Base-by-base conservation (phyloP, 35 echinoderm and acorn worm genomes). In the Eucidaris tribuloides region DNA sequence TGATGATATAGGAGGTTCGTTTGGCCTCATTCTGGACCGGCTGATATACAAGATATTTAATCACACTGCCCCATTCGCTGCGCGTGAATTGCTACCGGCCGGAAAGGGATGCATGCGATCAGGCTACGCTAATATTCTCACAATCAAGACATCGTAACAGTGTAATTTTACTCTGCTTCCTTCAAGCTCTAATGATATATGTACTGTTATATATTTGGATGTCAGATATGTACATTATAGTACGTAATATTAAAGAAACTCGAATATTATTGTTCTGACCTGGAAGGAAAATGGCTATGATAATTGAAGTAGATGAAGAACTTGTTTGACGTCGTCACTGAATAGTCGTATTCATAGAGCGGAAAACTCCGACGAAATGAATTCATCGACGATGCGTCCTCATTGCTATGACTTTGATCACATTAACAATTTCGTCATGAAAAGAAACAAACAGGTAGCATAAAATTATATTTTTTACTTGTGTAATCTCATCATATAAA, bases 281-380 rank as follows among this genome's bases (percentile, higher is more conserved):
- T 92, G 46, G 80, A 99, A 99, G 25, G 61, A 84, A 45, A 93
- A 87, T 28, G 96, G 96, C 23, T 79, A 81, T 2, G 96, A 93
- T 64, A 99, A 99, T 54, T 99, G 35, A 99, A 58, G 79, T 99
- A 99, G 43, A 99, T 64, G 65, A 83, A 92, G 84, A 99, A 99
- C 31, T 90, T 97, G 18, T 90, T 99, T 99, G 36, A 62, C 87
- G 63, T 87, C 83, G 0, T 65, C 46, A 20, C 46, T 77, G 65
- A 99, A n/a, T n/a, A 99, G 62, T 99, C 83, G 54, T 86, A 99
- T 7, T 93, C 91, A 35, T 89, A 93, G n/a, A 78, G 82, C 13
- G 96, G 87, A 44, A 99, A 90, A 20, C 78, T 63, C 20, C 74
- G 76, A 2, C 71, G 78, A 86, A 36, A 99, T 6, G 55, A 41